These are phyloP conservation scores for Cyrtodaria siliqua DNA, from an alignment of 2,888 invertebrate species.

Conservation along the genomic window DNA sequence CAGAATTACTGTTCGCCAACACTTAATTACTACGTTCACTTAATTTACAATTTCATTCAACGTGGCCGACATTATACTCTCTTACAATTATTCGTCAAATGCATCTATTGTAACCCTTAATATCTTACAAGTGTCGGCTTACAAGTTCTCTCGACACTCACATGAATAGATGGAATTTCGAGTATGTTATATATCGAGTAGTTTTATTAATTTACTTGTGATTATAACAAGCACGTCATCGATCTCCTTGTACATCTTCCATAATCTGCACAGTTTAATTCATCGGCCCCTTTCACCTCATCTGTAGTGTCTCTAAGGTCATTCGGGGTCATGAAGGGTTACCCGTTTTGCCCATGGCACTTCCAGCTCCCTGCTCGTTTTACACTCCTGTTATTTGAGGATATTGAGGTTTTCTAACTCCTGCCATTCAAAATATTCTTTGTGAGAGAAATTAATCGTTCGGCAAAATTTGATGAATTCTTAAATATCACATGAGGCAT, in stretches of 20 bases:
- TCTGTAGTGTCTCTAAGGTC: constrained; percentile 41
- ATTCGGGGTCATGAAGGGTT: constrained; percentile 49
- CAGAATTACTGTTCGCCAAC: too few species aligned
- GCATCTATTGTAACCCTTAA: too few species aligned
- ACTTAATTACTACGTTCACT: too few species aligned
- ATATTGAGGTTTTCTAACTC: constrained; percentile 36
- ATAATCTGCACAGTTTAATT: constrained; percentile 25
- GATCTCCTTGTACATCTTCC: constrained; percentile 33
- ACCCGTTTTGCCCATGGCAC: constrained; percentile 31
- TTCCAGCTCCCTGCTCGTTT: constrained; percentile 35
- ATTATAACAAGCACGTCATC: constrained; percentile 29
- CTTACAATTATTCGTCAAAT: too few species aligned
- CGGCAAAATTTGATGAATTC: constrained; percentile 58
- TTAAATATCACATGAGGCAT: constrained; percentile 46
- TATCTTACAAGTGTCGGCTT: too few species aligned
- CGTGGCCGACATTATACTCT: too few species aligned
- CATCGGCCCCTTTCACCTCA: constrained; percentile 22
- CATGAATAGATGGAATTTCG: constrained; percentile 32
- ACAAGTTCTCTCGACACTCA: constrained; percentile 25
- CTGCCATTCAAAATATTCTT: constrained; percentile 54
- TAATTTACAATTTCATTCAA: too few species aligned
- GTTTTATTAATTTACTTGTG: constrained; percentile 42
- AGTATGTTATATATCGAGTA: constrained; percentile 17
- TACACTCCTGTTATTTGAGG: constrained; percentile 49
- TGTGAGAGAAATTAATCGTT: constrained; percentile 55